Conservation (phyloP, 2,797 vertebrate genomes). For the Triplophysa bombifrons region DNA sequence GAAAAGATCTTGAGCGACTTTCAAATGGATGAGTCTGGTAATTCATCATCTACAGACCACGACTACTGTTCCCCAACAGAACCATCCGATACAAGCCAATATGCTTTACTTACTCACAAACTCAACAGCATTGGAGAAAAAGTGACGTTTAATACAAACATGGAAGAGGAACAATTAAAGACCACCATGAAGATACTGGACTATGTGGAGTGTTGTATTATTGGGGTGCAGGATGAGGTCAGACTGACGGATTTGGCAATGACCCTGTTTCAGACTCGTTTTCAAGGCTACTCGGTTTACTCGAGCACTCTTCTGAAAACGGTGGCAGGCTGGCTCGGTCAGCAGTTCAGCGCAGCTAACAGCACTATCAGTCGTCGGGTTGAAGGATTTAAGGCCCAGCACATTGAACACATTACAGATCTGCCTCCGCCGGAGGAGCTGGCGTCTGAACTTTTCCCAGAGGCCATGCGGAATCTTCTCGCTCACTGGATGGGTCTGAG, state of each 20-base stretch:
- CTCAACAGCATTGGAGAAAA: constrained; percentile 63
- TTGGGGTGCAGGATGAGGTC: constrained; percentile 64
- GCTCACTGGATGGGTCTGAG: constrained; percentile 84
- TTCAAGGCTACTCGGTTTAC: constrained; percentile 67
- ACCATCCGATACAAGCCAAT: constrained; percentile 27
- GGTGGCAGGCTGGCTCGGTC: constrained; percentile 79
- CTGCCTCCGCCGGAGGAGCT: constrained; percentile 82
- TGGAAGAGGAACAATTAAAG: constrained; percentile 59
- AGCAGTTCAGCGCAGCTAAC: constrained; percentile 78
- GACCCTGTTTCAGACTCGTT: constrained; percentile 67
- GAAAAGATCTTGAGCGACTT: background rate
- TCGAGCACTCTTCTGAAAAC: constrained; percentile 72
- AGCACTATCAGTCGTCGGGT: constrained; percentile 78
- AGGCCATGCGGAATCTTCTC: constrained; percentile 79
- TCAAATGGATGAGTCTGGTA: constrained; percentile 31
- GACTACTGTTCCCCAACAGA: constrained; percentile 72
- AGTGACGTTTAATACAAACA: constrained; percentile 48
- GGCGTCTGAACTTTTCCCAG: constrained; percentile 78
- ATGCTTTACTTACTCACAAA: constrained; percentile 58
- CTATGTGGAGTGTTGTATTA: constrained; percentile 61
- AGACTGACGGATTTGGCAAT: constrained; percentile 64
- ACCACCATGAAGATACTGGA: constrained; percentile 68
- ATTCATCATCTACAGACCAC: constrained; percentile 71
- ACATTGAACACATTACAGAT: constrained; percentile 82
- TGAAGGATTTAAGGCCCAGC: constrained; percentile 80